phyloP scores from a whole-genome alignment of 2,888 invertebrate species.

The Prosopocoilus inquinatus region DNA sequence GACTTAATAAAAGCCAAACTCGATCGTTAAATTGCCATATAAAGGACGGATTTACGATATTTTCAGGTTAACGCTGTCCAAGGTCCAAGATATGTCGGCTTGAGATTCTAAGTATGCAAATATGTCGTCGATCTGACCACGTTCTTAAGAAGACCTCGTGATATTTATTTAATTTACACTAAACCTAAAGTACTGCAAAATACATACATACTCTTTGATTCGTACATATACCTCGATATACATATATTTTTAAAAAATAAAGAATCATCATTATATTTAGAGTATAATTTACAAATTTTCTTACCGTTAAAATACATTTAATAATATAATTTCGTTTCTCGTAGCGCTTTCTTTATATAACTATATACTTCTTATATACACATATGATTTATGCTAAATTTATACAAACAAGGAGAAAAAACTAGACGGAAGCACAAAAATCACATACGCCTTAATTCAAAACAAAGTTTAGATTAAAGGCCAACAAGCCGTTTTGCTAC shows the following conservation, averaged over 20 bases:
- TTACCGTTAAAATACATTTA: neutral
- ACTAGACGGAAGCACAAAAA: slow-evolving; percentile 45
- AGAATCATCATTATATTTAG: slow-evolving; percentile 13
- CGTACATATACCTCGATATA: neutral
- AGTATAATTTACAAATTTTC: slow-evolving; percentile 1
- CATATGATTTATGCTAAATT: slow-evolving; percentile 6
- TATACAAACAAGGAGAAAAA: slow-evolving; percentile 15
- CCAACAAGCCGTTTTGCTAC: slow-evolving; percentile 1
- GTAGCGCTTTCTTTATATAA: slow-evolving; percentile 23
- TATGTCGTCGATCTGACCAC: too few species aligned
- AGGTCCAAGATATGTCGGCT: too few species aligned
- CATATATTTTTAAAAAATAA: neutral
- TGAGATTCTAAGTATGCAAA: too few species aligned
- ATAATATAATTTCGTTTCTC: slow-evolving; percentile 21
- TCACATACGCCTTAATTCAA: slow-evolving; percentile 39
- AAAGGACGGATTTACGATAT: too few species aligned
- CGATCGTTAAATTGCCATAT: too few species aligned
- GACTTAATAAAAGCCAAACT: too few species aligned
- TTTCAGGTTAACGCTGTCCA: too few species aligned
- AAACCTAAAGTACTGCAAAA: neutral
- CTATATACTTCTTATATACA: slow-evolving; percentile 10
- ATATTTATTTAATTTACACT: neutral
- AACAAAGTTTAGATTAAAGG: slow-evolving; percentile 9
- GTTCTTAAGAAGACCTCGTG: too few species aligned
- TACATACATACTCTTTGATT: neutral